phyloP scores from a whole-genome alignment of 2,888 invertebrate species.

The Octonoba sinensis region DNA sequence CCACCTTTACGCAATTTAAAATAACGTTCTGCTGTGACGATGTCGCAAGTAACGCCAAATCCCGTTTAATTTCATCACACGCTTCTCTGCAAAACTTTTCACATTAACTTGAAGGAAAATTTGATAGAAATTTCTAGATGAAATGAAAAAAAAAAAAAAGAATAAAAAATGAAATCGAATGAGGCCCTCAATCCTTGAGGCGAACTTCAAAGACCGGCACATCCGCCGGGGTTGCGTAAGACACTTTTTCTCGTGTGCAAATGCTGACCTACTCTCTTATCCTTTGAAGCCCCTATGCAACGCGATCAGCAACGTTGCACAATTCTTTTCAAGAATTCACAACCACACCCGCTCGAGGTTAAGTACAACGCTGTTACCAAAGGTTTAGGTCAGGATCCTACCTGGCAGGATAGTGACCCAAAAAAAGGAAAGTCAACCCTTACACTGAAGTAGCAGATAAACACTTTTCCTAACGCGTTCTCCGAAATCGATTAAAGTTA shows the following conservation, averaged over 20 bases:
- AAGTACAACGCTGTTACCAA: conserved; percentile 22
- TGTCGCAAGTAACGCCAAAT: too few relatives aligned
- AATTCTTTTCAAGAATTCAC: conserved; percentile 30
- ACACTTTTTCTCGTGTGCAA: conserved; percentile 41
- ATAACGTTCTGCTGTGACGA: too few relatives aligned
- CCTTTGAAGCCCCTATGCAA: conserved; percentile 51
- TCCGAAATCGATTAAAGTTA: conserved; percentile 39
- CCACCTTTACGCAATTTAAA: too few relatives aligned
- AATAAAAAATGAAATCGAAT: too few relatives aligned
- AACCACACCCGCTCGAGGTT: conserved; percentile 53
- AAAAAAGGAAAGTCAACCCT: conserved; percentile 33
- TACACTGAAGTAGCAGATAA: conserved; percentile 38
- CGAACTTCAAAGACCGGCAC: too few relatives aligned
- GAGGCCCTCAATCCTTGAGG: too few relatives aligned
- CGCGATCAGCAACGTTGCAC: conserved; percentile 46
- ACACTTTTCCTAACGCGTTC: conserved; percentile 24
- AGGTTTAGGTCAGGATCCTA: conserved; percentile 55
- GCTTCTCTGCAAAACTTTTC: too few relatives aligned
- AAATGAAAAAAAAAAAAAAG: too few relatives aligned
- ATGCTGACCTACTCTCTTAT: conserved; percentile 50
- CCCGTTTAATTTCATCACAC: too few relatives aligned
- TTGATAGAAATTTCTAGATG: too few relatives aligned
- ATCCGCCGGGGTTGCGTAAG: conserved; percentile 21
- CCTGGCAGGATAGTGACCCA: conserved; percentile 43
- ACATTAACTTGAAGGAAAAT: too few relatives aligned